These are phyloP conservation scores for Troilus luridus DNA, from an alignment of 2,888 invertebrate species.

Conservation along the genomic window DNA sequence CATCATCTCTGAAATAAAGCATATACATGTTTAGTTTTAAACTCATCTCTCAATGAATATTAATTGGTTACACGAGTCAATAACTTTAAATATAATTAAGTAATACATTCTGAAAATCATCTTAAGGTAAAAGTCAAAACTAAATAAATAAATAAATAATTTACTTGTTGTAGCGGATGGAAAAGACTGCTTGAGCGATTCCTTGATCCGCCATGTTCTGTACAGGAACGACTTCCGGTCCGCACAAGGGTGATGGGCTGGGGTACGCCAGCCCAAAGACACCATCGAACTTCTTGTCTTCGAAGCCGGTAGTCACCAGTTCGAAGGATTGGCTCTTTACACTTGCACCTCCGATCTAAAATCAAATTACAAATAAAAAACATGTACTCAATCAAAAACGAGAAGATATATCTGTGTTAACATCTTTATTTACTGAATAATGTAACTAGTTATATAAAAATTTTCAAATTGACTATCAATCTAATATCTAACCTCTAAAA, in stretches of 20 bases:
- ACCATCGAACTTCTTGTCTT: neutral
- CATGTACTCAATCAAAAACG: too few species aligned
- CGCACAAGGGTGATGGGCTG: neutral
- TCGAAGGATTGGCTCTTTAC: neutral
- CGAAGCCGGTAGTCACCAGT: neutral
- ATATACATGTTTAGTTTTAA: neutral
- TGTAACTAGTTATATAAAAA: too few species aligned
- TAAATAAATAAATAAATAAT: too few species aligned
- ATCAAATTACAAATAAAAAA: neutral
- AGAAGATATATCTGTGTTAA: too few species aligned
- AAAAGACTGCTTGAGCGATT: neutral
- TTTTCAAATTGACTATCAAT: neutral
- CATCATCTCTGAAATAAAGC: neutral
- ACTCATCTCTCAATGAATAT: neutral
- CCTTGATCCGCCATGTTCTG: constrained; percentile 7
- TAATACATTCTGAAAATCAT: too few species aligned
- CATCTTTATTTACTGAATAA: too few species aligned
- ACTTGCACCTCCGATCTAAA: constrained; percentile 1
- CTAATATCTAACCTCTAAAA: neutral
- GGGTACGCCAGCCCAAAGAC: neutral
- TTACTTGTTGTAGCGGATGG: neutral
- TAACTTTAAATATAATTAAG: too few species aligned
- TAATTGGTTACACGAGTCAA: too few species aligned
- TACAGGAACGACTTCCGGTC: neutral
- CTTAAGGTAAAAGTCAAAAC: too few species aligned